Evolutionary conservation across 2,888 invertebrate genomes (phyloP).

Genomic region (Pachycephus smyrnensis): DNA sequence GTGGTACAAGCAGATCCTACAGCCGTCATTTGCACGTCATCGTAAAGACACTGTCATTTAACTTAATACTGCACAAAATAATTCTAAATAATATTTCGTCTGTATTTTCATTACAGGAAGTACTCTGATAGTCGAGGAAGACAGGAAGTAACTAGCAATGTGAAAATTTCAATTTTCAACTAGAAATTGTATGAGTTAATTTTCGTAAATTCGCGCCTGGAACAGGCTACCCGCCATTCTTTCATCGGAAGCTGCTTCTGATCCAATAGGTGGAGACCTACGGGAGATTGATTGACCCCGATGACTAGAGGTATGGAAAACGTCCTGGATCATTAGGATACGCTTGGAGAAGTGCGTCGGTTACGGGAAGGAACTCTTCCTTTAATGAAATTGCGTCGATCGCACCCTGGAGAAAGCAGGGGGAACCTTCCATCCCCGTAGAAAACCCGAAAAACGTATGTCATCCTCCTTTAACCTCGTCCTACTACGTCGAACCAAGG

Average conservation of each 20-base stretch:
- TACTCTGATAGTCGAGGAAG: not conserved
- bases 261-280: not conserved
- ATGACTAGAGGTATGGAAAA: constrained; percentile 21
- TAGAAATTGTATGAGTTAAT: not conserved
- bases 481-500: not conserved
- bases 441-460: constrained; percentile 16
- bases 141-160: not conserved
- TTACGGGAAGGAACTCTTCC: constrained; percentile 10
- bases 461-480: constrained; percentile 14
- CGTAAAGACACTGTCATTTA: not conserved
- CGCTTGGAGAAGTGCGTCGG: constrained; percentile 21
- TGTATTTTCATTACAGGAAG: not conserved
- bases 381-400: constrained; percentile 32
- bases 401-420: not conserved
- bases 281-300: constrained; percentile 8
- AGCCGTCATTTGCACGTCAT: not conserved
- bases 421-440: not conserved
- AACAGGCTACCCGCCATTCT: not conserved
- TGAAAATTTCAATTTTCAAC: not conserved
- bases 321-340: constrained; percentile 24
- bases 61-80: not conserved
- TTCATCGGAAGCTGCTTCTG: not conserved
- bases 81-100: not conserved
- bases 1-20: not conserved
- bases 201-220: not conserved